Evolutionary conservation across 2,888 invertebrate species (phyloP), one percentile per base, ranked within the genome.

Genomic region (Lysandra bellargus): DNA sequence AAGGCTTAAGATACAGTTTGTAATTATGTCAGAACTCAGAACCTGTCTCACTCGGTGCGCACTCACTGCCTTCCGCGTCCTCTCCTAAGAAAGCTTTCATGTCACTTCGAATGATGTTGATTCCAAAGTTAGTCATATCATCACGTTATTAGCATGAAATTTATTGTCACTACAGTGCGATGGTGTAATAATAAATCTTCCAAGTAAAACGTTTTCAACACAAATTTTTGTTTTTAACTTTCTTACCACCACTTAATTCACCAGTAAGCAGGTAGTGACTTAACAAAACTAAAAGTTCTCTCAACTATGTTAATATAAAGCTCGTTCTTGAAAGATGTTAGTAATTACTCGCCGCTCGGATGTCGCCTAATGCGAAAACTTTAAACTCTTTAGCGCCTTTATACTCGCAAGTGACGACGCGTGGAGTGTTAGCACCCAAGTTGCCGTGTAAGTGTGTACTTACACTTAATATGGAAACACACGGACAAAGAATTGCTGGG

Each of bases 301-400:
- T 14, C 74, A 79, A 60, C 57, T 73, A 74, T 79, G 79, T 76
- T 76, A 76, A 76, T 77, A 80, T 77, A 73, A 77, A 4, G 78
- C 80, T 79, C 80, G 75, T 75, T 80, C 78, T 78, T 76, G 79
- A 80, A 80, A 81, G 81, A 82, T 80, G 80, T 69, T 76, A 78
- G 82, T 84, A 85, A 85, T 84, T 84, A 84, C 84, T 84, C 82
- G 82, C 82, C 83, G 82, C 80, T 79, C 79, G 78, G 81, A 81
- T 80, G 82, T 77, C 80, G 79, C 81, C 83, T 92, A 92, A 93
- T 93, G 92, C 81, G 91, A 88, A 91, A 92, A 92, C 91, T 93
- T 92, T 87, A 88, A 84, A 88, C 83, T 85, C 83, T 79, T 79
- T 74, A 79, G 53, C 85, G 84, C 85, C 85, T 86, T 86, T 86